Evolutionary conservation across 2,888 invertebrate species (phyloP).

Genomic region (Choreutis nemorana): DNA sequence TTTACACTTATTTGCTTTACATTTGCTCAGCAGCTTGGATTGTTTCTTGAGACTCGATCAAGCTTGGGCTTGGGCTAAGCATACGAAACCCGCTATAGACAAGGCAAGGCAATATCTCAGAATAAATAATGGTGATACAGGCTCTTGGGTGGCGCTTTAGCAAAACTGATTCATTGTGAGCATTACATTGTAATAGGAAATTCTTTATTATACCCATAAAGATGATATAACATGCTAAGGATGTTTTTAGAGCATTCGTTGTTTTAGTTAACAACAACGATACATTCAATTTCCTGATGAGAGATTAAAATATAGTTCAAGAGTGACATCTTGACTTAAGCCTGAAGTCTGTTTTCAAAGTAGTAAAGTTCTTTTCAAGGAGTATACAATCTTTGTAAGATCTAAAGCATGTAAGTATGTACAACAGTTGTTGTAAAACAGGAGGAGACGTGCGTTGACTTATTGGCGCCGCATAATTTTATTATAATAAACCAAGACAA

Average conservation of each 20-base stretch:
- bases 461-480: slow-evolving; percentile 40
- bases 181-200: slow-evolving; percentile 7
- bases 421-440: too few relatives aligned
- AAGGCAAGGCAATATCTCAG: too few relatives aligned
- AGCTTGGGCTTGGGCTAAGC: too few relatives aligned
- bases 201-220: slow-evolving; percentile 10
- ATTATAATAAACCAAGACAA: slow-evolving; percentile 26
- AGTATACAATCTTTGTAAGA: too few relatives aligned
- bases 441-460: too few relatives aligned
- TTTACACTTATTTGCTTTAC: not conserved
- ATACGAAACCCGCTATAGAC: too few relatives aligned
- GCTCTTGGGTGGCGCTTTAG: slow-evolving; percentile 12
- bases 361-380: too few relatives aligned
- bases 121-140: slow-evolving; percentile 14
- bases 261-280: slow-evolving; percentile 6
- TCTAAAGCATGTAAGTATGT: too few relatives aligned
- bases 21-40: not conserved
- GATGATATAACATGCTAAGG: slow-evolving; percentile 9
- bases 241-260: slow-evolving; percentile 7
- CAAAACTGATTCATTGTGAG: slow-evolving; percentile 9
- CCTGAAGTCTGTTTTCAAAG: too few relatives aligned
- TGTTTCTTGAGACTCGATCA: too few relatives aligned
- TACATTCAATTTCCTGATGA: slow-evolving; percentile 1
- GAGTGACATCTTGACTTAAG: too few relatives aligned
- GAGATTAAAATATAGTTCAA: not conserved